phyloP scores from a whole-genome alignment of 2,888 invertebrate species.

The Drosophila nr. medialis region DNA sequence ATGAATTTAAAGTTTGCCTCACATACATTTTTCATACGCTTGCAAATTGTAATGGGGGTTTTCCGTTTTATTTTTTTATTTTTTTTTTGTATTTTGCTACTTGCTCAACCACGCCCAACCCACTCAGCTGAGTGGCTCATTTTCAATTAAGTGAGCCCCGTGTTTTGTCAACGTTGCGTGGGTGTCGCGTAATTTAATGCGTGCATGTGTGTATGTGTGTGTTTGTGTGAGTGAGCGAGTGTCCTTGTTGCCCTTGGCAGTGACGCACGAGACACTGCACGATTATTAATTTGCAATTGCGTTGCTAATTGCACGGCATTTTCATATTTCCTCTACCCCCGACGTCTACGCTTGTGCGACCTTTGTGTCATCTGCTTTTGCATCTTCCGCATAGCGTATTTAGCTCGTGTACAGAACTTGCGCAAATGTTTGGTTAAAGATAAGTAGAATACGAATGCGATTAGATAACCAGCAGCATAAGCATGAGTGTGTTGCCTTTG shows the following conservation, averaged over 20 bases:
- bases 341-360: neutral
- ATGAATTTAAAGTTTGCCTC: constrained; percentile 78
- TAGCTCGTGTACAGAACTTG: constrained; percentile 51
- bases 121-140: constrained; percentile 36
- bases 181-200: constrained; percentile 25
- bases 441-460: constrained; percentile 61
- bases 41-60: constrained; percentile 75
- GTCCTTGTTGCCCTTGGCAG: constrained; percentile 66
- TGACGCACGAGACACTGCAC: constrained; percentile 63
- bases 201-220: constrained; percentile 22
- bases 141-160: constrained; percentile 70
- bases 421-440: constrained; percentile 58
- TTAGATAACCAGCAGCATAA: constrained; percentile 60
- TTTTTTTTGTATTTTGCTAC: constrained; percentile 22
- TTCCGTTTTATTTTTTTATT: constrained; percentile 1
- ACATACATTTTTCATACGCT: constrained; percentile 77
- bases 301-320: constrained; percentile 72
- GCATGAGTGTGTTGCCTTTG: constrained; percentile 1
- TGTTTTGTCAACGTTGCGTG: constrained; percentile 58
- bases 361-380: constrained; percentile 25
- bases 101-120: constrained; percentile 35
- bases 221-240: constrained; percentile 25
- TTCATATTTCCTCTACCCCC: constrained; percentile 8
- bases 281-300: constrained; percentile 80
- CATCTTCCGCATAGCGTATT: constrained; percentile 33